These are phyloP conservation scores for Perca schrenkii DNA, from an alignment of 2,113 vertebrate species.

Conservation along the genomic window DNA sequence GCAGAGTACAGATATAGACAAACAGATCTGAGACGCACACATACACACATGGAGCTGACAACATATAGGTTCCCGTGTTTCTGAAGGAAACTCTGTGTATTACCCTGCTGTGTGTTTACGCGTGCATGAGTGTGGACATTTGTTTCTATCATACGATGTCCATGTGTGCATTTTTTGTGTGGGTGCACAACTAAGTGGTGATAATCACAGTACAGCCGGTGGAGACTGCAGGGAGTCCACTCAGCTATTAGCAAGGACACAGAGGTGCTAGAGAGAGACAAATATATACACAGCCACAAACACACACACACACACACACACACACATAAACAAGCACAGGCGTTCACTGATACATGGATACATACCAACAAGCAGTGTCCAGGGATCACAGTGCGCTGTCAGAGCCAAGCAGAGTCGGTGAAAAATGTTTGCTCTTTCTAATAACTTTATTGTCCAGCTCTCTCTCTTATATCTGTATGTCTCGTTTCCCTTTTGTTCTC, in stretches of 20 bases:
- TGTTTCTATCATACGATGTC: not conserved
- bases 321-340: constrained; percentile 34
- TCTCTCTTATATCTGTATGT: not conserved
- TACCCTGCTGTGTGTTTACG: not conserved
- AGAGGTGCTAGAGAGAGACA: constrained; percentile 66
- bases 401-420: constrained; percentile 29
- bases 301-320: constrained; percentile 29
- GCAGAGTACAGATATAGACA: constrained; percentile 21
- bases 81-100: not conserved
- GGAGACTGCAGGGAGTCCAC: constrained; percentile 74
- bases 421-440: constrained; percentile 38
- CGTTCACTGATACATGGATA: constrained; percentile 34
- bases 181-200: constrained; percentile 51
- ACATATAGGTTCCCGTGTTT: not conserved
- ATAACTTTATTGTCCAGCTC: constrained; percentile 26
- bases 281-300: constrained; percentile 46
- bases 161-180: constrained; percentile 37
- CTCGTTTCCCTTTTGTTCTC: constrained; percentile 2
- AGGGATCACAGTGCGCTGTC: constrained; percentile 50
- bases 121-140: not conserved
- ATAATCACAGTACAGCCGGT: constrained; percentile 78
- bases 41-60: constrained; percentile 13
- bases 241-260: constrained; percentile 79
- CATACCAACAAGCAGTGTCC: constrained; percentile 41
- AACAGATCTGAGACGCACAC: constrained; percentile 40